These are phyloP conservation scores for Cnemophilus loriae DNA, from an alignment of 2,113 vertebrate species.

Conservation along the genomic window DNA sequence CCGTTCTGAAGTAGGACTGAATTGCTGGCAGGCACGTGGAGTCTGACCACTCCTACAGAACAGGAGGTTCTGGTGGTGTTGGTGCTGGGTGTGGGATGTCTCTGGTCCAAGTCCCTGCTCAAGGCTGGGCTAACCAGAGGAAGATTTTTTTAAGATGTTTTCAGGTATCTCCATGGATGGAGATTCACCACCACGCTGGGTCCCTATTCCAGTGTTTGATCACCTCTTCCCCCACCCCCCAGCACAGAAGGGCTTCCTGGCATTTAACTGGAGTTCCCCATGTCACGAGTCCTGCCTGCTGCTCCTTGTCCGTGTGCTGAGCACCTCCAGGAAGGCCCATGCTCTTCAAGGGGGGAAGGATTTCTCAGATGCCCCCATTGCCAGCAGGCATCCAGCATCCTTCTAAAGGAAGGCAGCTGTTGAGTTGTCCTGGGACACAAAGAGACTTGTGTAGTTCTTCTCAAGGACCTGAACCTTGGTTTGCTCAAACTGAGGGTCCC, in stretches of 20 bases:
- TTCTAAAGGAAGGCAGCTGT: not conserved
- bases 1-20: not conserved
- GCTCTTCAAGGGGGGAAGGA: not conserved
- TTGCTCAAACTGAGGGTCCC: not conserved
- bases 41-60: not conserved
- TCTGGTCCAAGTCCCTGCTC: not conserved
- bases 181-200: not conserved
- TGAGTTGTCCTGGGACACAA: not conserved
- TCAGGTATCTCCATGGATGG: not conserved
- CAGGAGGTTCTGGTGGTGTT: not conserved
- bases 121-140: not conserved
- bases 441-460: not conserved
- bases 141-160: not conserved
- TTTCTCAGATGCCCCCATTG: not conserved
- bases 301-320: not conserved
- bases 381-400: not conserved
- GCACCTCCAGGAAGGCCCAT: not conserved
- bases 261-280: not conserved
- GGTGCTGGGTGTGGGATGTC: not conserved
- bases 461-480: not conserved
- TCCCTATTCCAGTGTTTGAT: not conserved
- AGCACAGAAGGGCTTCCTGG: not conserved
- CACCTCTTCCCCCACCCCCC: accelerated
- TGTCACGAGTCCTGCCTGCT: not conserved
- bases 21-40: not conserved